These are phyloP conservation scores for Sebastiscus albofasciatus DNA, from an alignment of 2,797 vertebrate species.

Conservation along the genomic window DNA sequence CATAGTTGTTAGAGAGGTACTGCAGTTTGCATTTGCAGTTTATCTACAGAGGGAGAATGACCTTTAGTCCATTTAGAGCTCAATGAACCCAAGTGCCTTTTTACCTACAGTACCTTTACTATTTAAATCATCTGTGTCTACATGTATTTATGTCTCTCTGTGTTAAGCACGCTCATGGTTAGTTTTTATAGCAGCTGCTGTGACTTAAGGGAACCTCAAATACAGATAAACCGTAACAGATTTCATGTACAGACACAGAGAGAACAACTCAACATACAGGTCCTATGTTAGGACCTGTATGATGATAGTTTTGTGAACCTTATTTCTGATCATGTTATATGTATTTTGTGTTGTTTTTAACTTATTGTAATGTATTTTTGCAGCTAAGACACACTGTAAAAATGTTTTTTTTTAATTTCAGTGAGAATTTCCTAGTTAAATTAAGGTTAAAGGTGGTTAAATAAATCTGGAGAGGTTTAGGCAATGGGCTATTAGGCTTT, in stretches of 20 bases:
- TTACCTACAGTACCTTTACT: conserved; percentile 11
- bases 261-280: not conserved
- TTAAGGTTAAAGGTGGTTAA: not conserved
- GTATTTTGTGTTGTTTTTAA: not conserved
- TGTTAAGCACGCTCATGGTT: not conserved
- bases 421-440: not conserved
- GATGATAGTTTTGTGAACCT: not conserved
- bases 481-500: not conserved
- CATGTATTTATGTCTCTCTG: not conserved
- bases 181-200: conserved; percentile 13
- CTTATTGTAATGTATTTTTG: not conserved
- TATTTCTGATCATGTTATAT: not conserved
- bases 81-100: conserved; percentile 23
- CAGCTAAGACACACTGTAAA: not conserved
- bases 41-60: not conserved
- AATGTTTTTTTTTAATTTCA: not conserved
- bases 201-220: conserved; percentile 13
- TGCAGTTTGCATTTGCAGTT: not conserved
- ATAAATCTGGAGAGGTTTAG: not conserved
- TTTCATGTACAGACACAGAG: not conserved
- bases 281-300: not conserved
- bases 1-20: not conserved
- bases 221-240: not conserved
- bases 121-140: not conserved
- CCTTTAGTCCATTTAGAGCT: conserved; percentile 5